Evolutionary conservation across 2,888 invertebrate genomes (phyloP), one percentile per base, ranked within the genome.

Genomic region (Acrocera orbiculus): DNA sequence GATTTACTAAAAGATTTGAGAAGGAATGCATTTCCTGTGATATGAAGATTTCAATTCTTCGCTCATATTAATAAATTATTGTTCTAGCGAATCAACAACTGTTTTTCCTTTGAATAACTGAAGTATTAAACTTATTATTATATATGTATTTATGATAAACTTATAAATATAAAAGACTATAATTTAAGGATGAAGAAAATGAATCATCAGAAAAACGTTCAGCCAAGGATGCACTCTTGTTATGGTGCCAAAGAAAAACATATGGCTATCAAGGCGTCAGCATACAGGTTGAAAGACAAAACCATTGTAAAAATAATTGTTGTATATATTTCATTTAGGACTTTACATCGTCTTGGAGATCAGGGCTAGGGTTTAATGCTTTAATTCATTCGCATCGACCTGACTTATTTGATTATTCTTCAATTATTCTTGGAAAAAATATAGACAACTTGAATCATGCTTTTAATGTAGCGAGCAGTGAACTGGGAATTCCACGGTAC

Each of bases 221-320:
- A 2, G 96, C 96, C 45, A 98, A 96, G 69, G 98, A 98, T 63
- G 96, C 96, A 5, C 65, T 98, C 41, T 68, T 98, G 31, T 69
- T 98, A 46, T 98, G 98, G 98, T 96, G 96, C 55, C 96, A 98
- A 64, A 73, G 95, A 34, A 96, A 93, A 66, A 98, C 96, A 2
- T 81, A 81, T 52, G 95, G 93, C 46, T 96, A 92, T 64, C 73
- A 76, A 31, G 79, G 80, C 36, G 87, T 89, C 25, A 76, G 82
- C 50, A 87, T 89, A 43, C 76, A 76, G 56, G 46, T 45, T 22
- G 10, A 22, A 22, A 7, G n/a, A 22, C 5, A 22, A 23, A 11
- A 17, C 4, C 2, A 23, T 22, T 27, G n/a, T n/a, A n/a, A n/a
- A n/a, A n/a, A n/a, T 4, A 13, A 6, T 28, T 27, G 7, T 4